Percentiles rank a stretch among this genome's conserved stretches.
Evolutionary conservation across 2,888 invertebrate genomes (phyloP).

Genomic region (Apantesis nais): DNA sequence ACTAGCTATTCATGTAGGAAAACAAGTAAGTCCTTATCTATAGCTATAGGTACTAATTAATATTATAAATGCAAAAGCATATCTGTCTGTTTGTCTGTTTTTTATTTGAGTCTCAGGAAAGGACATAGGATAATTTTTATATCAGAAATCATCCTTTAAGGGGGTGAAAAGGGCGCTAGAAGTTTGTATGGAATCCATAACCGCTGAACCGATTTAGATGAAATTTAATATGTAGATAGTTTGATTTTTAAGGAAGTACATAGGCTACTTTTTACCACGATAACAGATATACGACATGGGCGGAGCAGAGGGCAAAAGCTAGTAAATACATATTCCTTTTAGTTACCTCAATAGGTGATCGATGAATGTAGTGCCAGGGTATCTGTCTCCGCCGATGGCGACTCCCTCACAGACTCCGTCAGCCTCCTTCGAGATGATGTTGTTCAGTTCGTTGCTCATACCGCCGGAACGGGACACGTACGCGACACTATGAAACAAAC

Average conservation of each 20-base stretch:
- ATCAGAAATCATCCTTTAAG: no score
- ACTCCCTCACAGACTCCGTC: constrained; percentile 99
- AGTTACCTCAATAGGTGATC: constrained; percentile 95
- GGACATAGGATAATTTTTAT: no score
- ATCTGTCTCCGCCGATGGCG: constrained; percentile 98
- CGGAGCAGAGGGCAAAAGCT: no score
- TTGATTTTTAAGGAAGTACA: no score
- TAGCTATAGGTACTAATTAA: background rate
- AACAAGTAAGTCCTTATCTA: constrained; percentile 64
- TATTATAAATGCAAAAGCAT: background rate
- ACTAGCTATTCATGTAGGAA: constrained; percentile 88
- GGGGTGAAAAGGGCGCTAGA: no score
- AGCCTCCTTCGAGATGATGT: constrained; percentile 97
- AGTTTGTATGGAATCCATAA: no score
- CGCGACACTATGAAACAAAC: constrained; percentile 90
- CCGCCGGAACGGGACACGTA: constrained; percentile 99
- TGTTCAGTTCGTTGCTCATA: constrained; percentile 99
- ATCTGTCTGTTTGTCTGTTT: no score
- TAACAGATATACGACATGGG: no score
- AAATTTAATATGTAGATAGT: no score
- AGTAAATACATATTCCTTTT: background rate
- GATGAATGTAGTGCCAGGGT: constrained; percentile 99
- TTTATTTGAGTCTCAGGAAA: no score
- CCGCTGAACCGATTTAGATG: no score
- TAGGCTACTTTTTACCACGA: no score